Percentiles rank a stretch among this genome's conserved stretches.
These are phyloP conservation scores for Toxotes jaculatrix DNA, from an alignment of 2,113 vertebrate species.

Conservation along the genomic window DNA sequence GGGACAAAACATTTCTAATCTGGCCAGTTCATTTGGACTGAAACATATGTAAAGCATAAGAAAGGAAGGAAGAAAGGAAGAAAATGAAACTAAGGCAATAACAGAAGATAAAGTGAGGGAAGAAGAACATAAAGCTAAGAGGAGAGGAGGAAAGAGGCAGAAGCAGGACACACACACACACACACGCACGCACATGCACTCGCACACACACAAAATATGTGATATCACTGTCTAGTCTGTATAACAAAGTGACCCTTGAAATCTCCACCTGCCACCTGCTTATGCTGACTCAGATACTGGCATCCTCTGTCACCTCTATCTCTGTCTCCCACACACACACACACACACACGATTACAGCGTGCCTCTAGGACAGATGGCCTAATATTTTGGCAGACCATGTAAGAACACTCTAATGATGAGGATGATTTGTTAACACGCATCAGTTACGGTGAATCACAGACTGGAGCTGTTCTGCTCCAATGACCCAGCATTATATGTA, in stretches of 20 bases:
- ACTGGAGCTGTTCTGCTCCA: constrained; percentile 1
- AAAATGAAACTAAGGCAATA: neutral
- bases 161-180: neutral
- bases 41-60: neutral
- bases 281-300: constrained; percentile 40
- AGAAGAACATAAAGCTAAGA: neutral
- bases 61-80: neutral
- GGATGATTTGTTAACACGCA: constrained; percentile 14
- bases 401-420: constrained; percentile 24
- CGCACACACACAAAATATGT: neutral
- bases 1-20: neutral
- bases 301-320: neutral
- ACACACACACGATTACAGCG: neutral
- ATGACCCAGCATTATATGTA: constrained; percentile 16
- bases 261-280: constrained; percentile 38
- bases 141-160: too few species aligned
- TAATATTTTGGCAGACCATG: constrained; percentile 20
- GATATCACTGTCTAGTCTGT: neutral
- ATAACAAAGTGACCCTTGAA: neutral
- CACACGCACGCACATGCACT: neutral
- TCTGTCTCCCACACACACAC: neutral
- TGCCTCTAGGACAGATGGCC: constrained; percentile 43
- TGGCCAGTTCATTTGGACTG: too few species aligned
- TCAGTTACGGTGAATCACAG: constrained; percentile 25
- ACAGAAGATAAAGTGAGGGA: too few species aligned